Base-by-base conservation (phyloP, 2,888 invertebrate species). In the Sinhomidia bicolor region DNA sequence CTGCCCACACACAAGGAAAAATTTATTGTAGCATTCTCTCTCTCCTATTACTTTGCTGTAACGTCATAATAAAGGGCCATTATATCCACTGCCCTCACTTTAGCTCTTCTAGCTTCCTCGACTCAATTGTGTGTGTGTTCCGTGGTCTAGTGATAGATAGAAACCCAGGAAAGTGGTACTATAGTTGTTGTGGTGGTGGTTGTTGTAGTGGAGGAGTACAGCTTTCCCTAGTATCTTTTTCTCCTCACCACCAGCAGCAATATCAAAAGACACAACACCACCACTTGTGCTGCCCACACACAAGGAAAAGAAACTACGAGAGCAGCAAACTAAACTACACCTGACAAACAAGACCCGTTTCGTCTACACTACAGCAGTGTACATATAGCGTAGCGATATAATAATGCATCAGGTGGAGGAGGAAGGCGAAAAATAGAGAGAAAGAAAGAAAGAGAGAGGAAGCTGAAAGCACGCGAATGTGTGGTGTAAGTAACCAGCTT, bases 331-430 rank as follows among this genome's bases (percentile, higher is more conserved):
- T 12, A 68, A 68, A 74, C 29, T 23, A 60, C 60, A 60, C 41
- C 79, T 44, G 74, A 36, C 17, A 74, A 74, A 36, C 41, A 79
- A 9, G 81, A 36, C 51, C 65, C 81, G 51, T 62, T n/a, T 68
- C n/a, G 36, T 7, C n/a, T 7, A 36, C 36, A 36, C 3, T 36
- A 36, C 3, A 36, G 36, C 7, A 36, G n/a, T n/a, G n/a, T n/a
- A n/a, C n/a, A n/a, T n/a, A 41, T 23, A 44, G 14, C 23, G n/a
- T 44, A 71, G 44, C 12, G 41, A 5, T 47, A 23, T 51, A 76
- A 23, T 51, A 76, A 84, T 76, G 84, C 84, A 84, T 84, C 84
- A 84, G 84, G 84, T 84, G 83, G 83, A 84, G 84, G 20, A 74
- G 14, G 47, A 6, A 36, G 23, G 20, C 10, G 44, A 80, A 41